Percentiles rank a stretch among this genome's conserved stretches.
Evolutionary conservation across 2,888 invertebrate genomes (phyloP).

Genomic region (Mechanitis messenoides): DNA sequence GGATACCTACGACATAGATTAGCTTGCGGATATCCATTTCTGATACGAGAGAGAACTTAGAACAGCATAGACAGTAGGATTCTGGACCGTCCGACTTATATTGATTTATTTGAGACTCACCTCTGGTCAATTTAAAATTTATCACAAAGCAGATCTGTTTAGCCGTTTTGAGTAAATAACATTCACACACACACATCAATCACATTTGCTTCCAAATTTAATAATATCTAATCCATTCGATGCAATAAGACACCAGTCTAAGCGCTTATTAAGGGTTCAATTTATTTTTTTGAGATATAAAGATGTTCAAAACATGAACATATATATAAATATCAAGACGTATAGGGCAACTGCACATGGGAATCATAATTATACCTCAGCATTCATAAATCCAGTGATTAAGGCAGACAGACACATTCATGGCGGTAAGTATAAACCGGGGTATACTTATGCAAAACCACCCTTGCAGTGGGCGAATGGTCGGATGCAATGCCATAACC

Average conservation of each 20-base stretch:
- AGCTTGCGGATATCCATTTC: conserved; percentile 35
- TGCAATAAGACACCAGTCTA: not conserved
- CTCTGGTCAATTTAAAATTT: conserved; percentile 59
- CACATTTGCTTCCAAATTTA: not conserved
- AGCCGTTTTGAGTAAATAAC: conserved; percentile 5
- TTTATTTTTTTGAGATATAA: not conserved
- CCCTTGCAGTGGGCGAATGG: conserved; percentile 64
- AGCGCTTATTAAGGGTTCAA: not conserved
- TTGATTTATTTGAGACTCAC: conserved; percentile 63
- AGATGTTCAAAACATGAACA: conserved; percentile 15
- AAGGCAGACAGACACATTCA: conserved; percentile 62
- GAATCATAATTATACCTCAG: conserved; percentile 61
- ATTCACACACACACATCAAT: not conserved
- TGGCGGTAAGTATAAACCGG: conserved; percentile 50
- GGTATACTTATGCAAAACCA: conserved; percentile 66
- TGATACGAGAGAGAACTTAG: conserved; percentile 33
- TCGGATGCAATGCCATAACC: conserved; percentile 71
- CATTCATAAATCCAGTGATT: conserved; percentile 62
- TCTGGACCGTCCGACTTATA: conserved; percentile 44
- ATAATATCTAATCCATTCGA: not conserved
- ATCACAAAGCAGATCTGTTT: conserved; percentile 46
- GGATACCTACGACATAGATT: conserved; percentile 29
- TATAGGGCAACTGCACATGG: conserved; percentile 35
- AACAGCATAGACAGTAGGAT: conserved; percentile 30
- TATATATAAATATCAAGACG: conserved; percentile 26